A percentile compares a stretch with the other conserved stretches of the same genome.
Evolutionary conservation across 2,797 vertebrate genomes (phyloP).

Genomic region (Miichthys miiuy): DNA sequence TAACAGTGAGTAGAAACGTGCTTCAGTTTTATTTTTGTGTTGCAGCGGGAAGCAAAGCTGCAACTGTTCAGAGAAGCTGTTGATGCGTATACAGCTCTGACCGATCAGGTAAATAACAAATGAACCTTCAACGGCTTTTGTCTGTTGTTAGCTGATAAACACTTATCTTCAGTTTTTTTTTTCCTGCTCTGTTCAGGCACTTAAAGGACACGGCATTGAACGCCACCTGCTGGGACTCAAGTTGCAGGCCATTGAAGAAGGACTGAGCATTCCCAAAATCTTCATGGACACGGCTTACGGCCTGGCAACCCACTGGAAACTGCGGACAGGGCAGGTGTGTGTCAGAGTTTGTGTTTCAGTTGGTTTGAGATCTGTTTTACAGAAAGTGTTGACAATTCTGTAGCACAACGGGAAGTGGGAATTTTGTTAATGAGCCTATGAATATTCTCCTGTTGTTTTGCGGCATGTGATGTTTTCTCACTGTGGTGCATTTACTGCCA

Average conservation of each 20-base stretch:
- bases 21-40: slow-evolving; percentile 6
- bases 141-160: not conserved
- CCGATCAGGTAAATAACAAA: slow-evolving; percentile 75
- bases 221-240: slow-evolving; percentile 88
- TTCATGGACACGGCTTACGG: slow-evolving; percentile 91
- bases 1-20: fast-evolving
- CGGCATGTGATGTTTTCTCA: slow-evolving; percentile 7
- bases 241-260: slow-evolving; percentile 88
- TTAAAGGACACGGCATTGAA: slow-evolving; percentile 85
- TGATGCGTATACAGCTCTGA: slow-evolving; percentile 82
- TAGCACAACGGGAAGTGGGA: not conserved
- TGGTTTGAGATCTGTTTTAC: not conserved
- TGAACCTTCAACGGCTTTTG: not conserved
- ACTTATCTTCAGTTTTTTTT: not conserved
- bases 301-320: slow-evolving; percentile 88
- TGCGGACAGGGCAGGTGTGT: slow-evolving; percentile 89
- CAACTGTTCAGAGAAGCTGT: slow-evolving; percentile 83
- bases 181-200: slow-evolving; percentile 67
- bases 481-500: slow-evolving; percentile 11
- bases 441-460: not conserved
- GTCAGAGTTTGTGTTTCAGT: not conserved
- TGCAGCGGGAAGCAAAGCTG: slow-evolving; percentile 83
- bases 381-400: not conserved
- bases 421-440: not conserved
- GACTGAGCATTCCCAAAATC: slow-evolving; percentile 86